Conservation (phyloP, 2,797 vertebrate species). For the Oryzias sinensis region DNA sequence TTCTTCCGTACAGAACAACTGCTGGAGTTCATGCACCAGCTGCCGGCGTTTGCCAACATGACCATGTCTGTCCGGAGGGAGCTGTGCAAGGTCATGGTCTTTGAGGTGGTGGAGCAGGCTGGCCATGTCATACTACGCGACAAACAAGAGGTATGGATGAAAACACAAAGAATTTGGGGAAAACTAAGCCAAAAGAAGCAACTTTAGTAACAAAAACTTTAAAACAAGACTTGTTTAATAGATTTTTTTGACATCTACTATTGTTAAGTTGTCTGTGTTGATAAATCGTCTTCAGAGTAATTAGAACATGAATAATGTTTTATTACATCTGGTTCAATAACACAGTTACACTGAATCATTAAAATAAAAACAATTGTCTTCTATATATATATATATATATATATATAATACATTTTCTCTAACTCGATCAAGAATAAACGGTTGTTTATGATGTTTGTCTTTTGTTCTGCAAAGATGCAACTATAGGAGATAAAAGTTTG, state of each 20-base stretch:
- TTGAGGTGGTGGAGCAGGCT: conserved; percentile 96
- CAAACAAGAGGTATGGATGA: conserved; percentile 87
- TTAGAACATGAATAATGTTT: conserved; percentile 1
- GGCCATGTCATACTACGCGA: conserved; percentile 92
- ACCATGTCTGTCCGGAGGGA: conserved; percentile 98
- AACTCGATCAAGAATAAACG: conserved; percentile 13
- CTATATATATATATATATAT: neutral
- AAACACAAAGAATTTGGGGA: neutral
- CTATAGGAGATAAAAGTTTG: neutral
- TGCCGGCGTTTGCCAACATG: conserved; percentile 99
- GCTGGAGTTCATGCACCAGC: conserved; percentile 98
- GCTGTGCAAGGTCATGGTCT: conserved; percentile 97
- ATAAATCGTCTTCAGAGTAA: neutral
- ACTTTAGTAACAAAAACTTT: too few species aligned
- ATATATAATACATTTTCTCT: neutral
- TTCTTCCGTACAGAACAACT: conserved; percentile 86
- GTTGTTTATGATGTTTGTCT: neutral
- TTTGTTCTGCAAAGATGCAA: neutral
- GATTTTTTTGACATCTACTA: neutral
- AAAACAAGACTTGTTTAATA: too few species aligned
- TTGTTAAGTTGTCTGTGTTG: neutral
- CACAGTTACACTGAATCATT: conserved; percentile 7
- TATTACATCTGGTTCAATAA: conserved; percentile 7
- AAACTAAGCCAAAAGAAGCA: too few species aligned
- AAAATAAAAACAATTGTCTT: conserved; percentile 4